Base-by-base conservation (phyloP, 2,888 invertebrate genomes). In the Hemicrepidius hirtus region DNA sequence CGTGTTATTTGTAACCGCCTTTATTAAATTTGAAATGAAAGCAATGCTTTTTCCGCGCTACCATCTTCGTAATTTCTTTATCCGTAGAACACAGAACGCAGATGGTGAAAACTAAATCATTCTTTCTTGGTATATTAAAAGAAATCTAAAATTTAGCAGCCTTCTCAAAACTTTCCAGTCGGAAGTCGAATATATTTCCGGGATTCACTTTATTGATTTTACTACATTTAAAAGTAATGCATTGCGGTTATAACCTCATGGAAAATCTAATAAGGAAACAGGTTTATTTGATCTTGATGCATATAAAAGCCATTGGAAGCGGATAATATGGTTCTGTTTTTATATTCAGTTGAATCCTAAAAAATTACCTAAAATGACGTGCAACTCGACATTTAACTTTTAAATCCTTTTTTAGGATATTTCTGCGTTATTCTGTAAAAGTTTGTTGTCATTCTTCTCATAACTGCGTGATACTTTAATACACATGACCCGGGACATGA, bases 1-100 rank as follows among this genome's bases (percentile, higher is more conserved):
- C 77, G 73, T 77, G 73, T 77, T 78, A 79, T 80, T 79, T 80
- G 80, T 79, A 80, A 78, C 78, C 78, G 76, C 77, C 80, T 82
- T 82, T 83, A 83, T 82, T 82, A 82, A 82, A 82, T 81, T 80
- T 78, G 79, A 82, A 81, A 82, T 81, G 83, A 82, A 81, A 82
- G 79, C 81, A 81, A 82, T 83, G 82, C 81, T 79, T 82, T 82
- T 79, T 78, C 82, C 78, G 75, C 72, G 77, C 79, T 79, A 82
- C 79, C 79, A 80, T 80, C 80, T 78, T 77, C 77, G 81, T 81
- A 83, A 83, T 83, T 83, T 83, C 82, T 83, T 81, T 81, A 82
- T 82, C 78, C 77, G 76, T 77, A 79, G 73, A 78, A 78, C 80
- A 75, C 83, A 82, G 81, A 82, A 79, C 80, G 75, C 83, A 82